Evolutionary conservation across 2,888 invertebrate species (phyloP), one percentile per base, ranked within the genome.

Genomic region (Rambutsinella grinnellia): DNA sequence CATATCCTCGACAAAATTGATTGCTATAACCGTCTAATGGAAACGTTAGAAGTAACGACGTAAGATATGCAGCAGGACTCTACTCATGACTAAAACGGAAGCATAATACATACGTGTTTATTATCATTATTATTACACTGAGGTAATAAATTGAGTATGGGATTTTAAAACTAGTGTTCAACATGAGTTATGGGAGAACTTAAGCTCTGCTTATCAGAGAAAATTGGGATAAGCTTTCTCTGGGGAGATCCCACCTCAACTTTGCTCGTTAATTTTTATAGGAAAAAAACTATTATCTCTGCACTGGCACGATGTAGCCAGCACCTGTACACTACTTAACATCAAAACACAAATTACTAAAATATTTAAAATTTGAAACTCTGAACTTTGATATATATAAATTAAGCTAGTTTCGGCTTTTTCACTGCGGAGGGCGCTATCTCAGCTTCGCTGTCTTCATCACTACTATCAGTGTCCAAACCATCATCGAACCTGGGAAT

Each of bases 401-500:
- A n/a, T n/a, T n/a, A n/a, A n/a, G n/a, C n/a, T n/a, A n/a, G n/a
- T n/a, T n/a, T n/a, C n/a, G n/a, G n/a, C n/a, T n/a, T n/a, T n/a
- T n/a, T n/a, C n/a, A n/a, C n/a, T n/a, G n/a, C n/a, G n/a, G n/a
- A n/a, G n/a, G n/a, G n/a, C n/a, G n/a, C n/a, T n/a, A n/a, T n/a
- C 2, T 74, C 68, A n/a, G 79, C 80, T 6, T 70, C 57, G 3
- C 47, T 47, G 5, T 80, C 81, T 21, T 47, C 47, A 24, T 58
- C 62, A 26, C 78, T 76, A 62, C 71, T 74, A 49, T 79, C 63
- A 28, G 63, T 74, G 27, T 72, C 80, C 49, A 83, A 74, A 23
- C 81, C 83, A 19, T 83, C 83, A 21, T 83, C 82, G 69, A 83
- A 69, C 79, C 83, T 83, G 54, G 3, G 57, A 68, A 51, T 3